phyloP scores from a whole-genome alignment of 2,888 invertebrate species.

The Prosapia bicincta region DNA sequence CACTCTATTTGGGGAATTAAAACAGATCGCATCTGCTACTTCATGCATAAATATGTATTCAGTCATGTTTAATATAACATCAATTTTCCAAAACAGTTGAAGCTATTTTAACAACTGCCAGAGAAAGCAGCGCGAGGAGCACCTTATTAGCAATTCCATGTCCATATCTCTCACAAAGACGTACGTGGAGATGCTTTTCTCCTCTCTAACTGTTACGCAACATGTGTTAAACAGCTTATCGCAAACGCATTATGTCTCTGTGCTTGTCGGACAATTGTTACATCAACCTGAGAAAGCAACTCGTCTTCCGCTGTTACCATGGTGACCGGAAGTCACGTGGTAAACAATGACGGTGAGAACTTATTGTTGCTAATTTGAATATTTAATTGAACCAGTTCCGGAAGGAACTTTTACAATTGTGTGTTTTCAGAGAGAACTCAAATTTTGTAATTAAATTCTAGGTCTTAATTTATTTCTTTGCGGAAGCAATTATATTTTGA shows the following conservation, averaged over 20 bases:
- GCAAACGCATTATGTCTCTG: neutral
- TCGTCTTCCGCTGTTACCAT: neutral
- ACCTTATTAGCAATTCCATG: neutral
- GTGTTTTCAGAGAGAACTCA: neutral
- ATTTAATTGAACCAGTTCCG: neutral
- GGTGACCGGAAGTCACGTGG: neutral
- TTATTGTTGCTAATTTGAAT: neutral
- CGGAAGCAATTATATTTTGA: no score
- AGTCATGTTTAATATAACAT: no score
- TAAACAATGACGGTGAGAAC: neutral
- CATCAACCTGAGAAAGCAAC: neutral
- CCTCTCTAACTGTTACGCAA: neutral
- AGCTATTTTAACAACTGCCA: no score
- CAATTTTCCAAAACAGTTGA: no score
- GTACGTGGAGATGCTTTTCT: neutral
- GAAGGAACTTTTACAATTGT: neutral
- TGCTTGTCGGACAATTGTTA: neutral
- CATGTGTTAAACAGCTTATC: neutral
- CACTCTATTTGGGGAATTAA: no score
- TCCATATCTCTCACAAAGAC: neutral
- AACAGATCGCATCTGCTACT: no score
- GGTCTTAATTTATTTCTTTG: no score
- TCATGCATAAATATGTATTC: no score
- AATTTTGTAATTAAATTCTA: no score
- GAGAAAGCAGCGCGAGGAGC: no score